Conservation (phyloP, 2,113 vertebrate species). For the Microcebus lehilahytsara region DNA sequence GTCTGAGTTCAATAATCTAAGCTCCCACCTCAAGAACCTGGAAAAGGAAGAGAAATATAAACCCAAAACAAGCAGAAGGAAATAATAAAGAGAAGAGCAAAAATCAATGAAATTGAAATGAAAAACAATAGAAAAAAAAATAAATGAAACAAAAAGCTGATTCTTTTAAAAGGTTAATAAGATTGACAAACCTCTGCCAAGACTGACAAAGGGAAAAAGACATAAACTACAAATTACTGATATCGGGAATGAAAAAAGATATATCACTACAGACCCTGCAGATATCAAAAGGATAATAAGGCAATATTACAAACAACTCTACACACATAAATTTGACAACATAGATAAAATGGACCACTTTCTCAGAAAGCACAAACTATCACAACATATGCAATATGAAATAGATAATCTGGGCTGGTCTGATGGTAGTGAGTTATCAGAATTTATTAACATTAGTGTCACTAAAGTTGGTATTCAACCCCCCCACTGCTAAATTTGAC, state of each 20-base stretch:
- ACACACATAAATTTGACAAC: neutral
- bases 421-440: too few relatives aligned
- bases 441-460: too few relatives aligned
- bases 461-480: too few relatives aligned
- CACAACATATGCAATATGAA: neutral
- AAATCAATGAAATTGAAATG: neutral
- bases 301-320: neutral
- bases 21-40: neutral
- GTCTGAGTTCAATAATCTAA: neutral
- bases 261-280: neutral
- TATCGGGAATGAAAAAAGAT: neutral
- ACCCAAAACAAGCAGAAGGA: constrained; percentile 6
- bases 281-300: neutral
- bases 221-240: neutral
- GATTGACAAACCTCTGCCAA: neutral
- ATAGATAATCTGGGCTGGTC: neutral
- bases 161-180: neutral
- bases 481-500: too few relatives aligned
- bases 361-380: neutral
- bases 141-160: neutral
- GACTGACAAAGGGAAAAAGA: neutral
- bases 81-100: constrained; percentile 27
- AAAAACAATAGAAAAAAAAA: neutral
- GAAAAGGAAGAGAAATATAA: constrained; percentile 22
- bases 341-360: neutral